Evolutionary conservation across 2,113 vertebrate species (phyloP), one percentile per base, ranked within the genome.

Genomic region (Sisor rabdophorus): DNA sequence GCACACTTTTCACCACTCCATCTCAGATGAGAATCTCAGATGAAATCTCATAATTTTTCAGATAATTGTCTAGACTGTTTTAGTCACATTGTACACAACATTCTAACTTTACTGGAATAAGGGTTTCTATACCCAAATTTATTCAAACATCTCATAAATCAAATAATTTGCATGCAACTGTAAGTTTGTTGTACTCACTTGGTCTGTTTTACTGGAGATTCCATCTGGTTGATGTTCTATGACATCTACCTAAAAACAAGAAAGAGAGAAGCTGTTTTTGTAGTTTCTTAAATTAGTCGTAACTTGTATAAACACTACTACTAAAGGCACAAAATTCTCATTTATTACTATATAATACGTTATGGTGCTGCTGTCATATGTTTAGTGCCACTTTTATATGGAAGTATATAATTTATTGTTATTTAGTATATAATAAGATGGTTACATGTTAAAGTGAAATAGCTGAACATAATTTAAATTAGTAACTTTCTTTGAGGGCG

Each of bases 221-320:
- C 88, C 72, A 26, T 80, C 65, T 64, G 72, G 83, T 78, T 92
- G 91, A 92, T 91, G 84, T 70, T 84, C 89, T 84, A 83, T 82
- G 85, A 78, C 89, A 91, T 92, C 84, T 82, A 92, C 89, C 89
- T 91, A 78, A 15, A 16, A 70, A n/a, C 40, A 73, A 65, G 24
- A 56, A 61, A 64, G 40, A 77, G 26, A 52, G 26, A 52, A 15
- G 4, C 19, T 16, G 40, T 44, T 44, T 44, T 44, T 44, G 40
- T 40, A 40, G 12, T 65, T 47, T 7, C 44, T 50, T 68, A 68
- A 11, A 3, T 68, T 47, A 68, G 24, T 11, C 22, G 4, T 19
- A 16, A 50, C 47, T 19, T 16, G 4, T 7, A 9, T 4, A 24
- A 8, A 16, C 15, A 48, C 19, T 4, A 48, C 15, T 19, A 22